Conservation (phyloP, 2,113 vertebrate species). For the Bufo bufo region DNA sequence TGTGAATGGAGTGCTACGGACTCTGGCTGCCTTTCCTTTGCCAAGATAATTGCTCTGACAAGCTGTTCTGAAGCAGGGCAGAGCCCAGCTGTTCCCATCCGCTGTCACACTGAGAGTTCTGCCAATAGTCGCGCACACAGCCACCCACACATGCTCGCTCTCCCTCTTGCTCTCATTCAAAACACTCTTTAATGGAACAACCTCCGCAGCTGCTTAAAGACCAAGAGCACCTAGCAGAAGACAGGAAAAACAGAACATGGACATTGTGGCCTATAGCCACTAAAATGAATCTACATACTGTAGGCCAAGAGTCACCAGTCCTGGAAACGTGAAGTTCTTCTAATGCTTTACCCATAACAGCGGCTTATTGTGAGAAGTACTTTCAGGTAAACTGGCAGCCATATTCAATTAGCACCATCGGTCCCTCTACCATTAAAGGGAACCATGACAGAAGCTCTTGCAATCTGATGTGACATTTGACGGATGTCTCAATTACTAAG, state of each 20-base stretch:
- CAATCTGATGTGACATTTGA: too few relatives aligned
- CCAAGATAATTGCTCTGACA: conserved; percentile 71
- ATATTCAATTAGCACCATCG: too few relatives aligned
- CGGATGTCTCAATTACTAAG: too few relatives aligned
- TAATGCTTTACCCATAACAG: not conserved
- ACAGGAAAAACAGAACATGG: not conserved
- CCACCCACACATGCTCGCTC: conserved; percentile 61
- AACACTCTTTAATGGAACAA: conserved; percentile 65
- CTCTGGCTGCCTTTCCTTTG: conserved; percentile 62
- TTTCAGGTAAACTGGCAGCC: not conserved
- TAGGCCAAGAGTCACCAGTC: not conserved
- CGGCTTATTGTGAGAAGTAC: not conserved
- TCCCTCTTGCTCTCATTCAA: conserved; percentile 72
- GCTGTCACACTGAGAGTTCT: conserved; percentile 73
- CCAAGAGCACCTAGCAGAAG: conserved; percentile 60
- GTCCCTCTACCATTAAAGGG: too few relatives aligned
- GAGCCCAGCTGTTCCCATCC: conserved; percentile 73
- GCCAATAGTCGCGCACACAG: conserved; percentile 71
- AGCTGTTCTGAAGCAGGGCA: conserved; percentile 70
- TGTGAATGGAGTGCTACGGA: conserved; percentile 58
- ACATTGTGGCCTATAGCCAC: not conserved
- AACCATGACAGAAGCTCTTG: too few relatives aligned
- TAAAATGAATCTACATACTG: not conserved
- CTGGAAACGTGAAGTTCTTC: not conserved
- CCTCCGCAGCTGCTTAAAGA: conserved; percentile 77